phyloP scores from a whole-genome alignment of 2,888 invertebrate genomes.

The Scaptodrosophila latifasciaeformis region DNA sequence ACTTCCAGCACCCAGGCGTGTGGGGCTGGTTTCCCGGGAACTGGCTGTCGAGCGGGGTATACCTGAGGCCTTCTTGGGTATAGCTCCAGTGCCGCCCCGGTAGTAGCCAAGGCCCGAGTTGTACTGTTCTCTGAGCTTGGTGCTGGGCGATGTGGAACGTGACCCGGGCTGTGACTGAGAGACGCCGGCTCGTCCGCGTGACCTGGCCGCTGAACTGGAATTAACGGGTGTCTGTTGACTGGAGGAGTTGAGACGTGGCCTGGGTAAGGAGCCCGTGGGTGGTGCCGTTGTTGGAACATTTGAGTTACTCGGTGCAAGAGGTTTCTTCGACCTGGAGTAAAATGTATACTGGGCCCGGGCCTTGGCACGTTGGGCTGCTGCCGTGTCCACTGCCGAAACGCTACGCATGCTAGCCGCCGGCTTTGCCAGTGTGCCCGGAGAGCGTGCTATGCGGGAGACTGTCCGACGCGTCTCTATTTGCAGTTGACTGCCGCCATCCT shows the following conservation, averaged over 20 bases:
- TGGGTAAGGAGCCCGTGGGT: conserved; percentile 68
- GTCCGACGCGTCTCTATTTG: conserved; percentile 56
- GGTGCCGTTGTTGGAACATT: conserved; percentile 16
- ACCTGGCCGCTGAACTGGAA: conserved; percentile 45
- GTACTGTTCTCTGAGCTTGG: conserved; percentile 84
- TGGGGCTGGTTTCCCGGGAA: conserved; percentile 82
- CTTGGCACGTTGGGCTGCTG: conserved; percentile 91
- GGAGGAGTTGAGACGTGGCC: conserved; percentile 49
- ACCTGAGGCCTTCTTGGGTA: conserved; percentile 82
- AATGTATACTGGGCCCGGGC: conserved; percentile 89
- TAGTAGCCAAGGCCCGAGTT: conserved; percentile 61
- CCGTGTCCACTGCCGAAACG: conserved; percentile 94
- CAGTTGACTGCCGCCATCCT: conserved; percentile 52
- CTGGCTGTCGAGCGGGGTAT: conserved; percentile 83
- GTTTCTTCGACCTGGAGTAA: conserved; percentile 82
- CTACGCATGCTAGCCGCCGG: conserved; percentile 81
- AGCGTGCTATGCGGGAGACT: conserved; percentile 59
- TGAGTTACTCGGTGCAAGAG: conserved; percentile 30
- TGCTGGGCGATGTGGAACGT: conserved; percentile 94
- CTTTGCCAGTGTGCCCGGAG: conserved; percentile 61
- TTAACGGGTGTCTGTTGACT: conserved; percentile 71
- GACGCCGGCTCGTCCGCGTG: conserved; percentile 82
- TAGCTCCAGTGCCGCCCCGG: conserved; percentile 74
- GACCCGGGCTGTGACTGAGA: conserved; percentile 97
- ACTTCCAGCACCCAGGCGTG: conserved; percentile 75